Evolutionary conservation across 1,140 invertebrate species (phyloP).

Genomic region (Condylostylus longicornis): DNA sequence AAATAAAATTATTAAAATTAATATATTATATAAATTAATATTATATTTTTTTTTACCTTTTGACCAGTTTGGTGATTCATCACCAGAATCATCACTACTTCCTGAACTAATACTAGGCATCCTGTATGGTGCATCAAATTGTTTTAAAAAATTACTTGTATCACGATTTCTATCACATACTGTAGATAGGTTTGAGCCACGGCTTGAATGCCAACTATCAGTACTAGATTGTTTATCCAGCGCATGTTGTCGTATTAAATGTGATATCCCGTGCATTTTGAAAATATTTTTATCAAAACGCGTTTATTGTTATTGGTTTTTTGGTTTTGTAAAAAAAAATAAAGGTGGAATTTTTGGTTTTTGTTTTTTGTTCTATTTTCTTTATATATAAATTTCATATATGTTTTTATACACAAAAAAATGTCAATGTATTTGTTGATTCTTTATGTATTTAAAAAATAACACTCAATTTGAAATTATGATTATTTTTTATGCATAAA

Average conservation of each 20-base stretch:
- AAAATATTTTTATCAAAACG: neutral
- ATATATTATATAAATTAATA: neutral
- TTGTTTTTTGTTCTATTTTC: slow-evolving; percentile 1
- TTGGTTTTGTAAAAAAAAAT: slow-evolving; percentile 4
- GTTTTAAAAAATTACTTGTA: slow-evolving; percentile 12
- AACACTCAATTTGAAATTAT: no score
- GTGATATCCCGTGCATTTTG: slow-evolving; percentile 29
- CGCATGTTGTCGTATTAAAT: slow-evolving; percentile 30
- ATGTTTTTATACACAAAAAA: no score
- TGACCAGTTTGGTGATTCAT: slow-evolving; percentile 19
- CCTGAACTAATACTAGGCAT: slow-evolving; percentile 22
- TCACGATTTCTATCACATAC: slow-evolving; percentile 11
- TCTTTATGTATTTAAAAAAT: no score
- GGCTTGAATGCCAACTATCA: slow-evolving; percentile 23
- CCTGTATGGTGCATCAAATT: slow-evolving; percentile 6
- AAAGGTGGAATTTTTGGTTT: no score
- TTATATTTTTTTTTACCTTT: slow-evolving; percentile 10
- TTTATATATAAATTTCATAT: slow-evolving; percentile 4
- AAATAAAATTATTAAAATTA: neutral
- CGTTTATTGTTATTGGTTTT: slow-evolving; percentile 4
- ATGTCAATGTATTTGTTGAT: no score
- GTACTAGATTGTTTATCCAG: slow-evolving; percentile 27
- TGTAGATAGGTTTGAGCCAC: neutral
- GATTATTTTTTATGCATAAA: no score
- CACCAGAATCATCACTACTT: slow-evolving; percentile 12